Percentiles rank a stretch among this genome's conserved stretches.
phyloP scores from a whole-genome alignment of 2,797 vertebrate species.

The Mus minutoides region DNA sequence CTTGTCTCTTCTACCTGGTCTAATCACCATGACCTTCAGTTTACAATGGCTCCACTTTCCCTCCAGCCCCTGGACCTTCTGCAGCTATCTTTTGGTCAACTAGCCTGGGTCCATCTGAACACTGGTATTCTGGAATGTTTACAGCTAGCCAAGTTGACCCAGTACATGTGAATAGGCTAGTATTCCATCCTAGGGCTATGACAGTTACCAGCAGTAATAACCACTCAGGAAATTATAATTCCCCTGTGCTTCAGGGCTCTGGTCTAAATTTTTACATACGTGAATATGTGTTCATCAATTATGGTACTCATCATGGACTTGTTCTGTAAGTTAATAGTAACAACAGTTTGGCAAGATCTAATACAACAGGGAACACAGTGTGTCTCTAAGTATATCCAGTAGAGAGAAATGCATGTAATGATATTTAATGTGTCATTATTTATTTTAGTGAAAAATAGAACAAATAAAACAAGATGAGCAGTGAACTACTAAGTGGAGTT shows the following conservation, averaged over 20 bases:
- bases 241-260: constrained; percentile 8
- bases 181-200: constrained; percentile 35
- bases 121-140: constrained; percentile 13
- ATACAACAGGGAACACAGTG: not conserved
- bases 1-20: not conserved
- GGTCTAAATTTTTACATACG: not conserved
- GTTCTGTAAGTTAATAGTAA: constrained; percentile 25
- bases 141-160: not conserved
- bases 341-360: not conserved
- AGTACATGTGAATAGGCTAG: not conserved
- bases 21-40: not conserved
- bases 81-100: not conserved
- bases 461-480: not conserved
- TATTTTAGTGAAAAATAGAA: not conserved
- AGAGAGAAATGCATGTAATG: not conserved
- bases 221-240: constrained; percentile 41
- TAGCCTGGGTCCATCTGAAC: not conserved
- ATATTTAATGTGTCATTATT: constrained; percentile 11
- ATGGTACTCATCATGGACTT: constrained; percentile 22
- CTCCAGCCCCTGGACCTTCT: not conserved
- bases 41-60: not conserved
- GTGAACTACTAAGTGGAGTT: not conserved
- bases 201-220: not conserved
- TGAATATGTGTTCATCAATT: not conserved
- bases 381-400: not conserved